These are phyloP conservation scores for Hirtodrosophila trivittata DNA, from an alignment of 2,888 invertebrate genomes.

Conservation along the genomic window DNA sequence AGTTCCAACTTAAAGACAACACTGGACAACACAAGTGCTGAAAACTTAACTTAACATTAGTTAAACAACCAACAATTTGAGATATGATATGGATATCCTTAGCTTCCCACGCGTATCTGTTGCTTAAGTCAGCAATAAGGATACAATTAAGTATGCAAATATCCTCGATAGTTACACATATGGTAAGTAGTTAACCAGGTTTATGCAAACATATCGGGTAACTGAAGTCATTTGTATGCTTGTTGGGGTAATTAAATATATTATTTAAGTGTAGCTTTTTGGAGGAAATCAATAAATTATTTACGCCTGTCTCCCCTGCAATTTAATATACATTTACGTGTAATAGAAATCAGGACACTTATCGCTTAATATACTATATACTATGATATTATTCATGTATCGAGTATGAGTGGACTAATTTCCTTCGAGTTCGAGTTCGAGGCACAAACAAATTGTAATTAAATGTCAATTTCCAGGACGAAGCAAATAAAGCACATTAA, in stretches of 20 bases:
- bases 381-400: slow-evolving; percentile 17
- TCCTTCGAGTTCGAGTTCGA: slow-evolving; percentile 19
- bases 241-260: slow-evolving; percentile 19
- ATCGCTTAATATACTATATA: slow-evolving; percentile 22
- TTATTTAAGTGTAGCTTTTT: slow-evolving; percentile 11
- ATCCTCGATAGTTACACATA: too few relatives aligned
- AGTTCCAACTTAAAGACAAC: slow-evolving; percentile 18
- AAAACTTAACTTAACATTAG: background rate
- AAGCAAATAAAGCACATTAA: slow-evolving; percentile 37
- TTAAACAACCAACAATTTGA: background rate
- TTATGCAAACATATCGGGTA: too few relatives aligned
- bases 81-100: too few relatives aligned
- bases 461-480: slow-evolving; percentile 71
- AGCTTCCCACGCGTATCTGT: too few relatives aligned
- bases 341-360: slow-evolving; percentile 49
- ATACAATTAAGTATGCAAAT: too few relatives aligned
- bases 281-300: slow-evolving; percentile 45
- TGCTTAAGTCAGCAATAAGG: too few relatives aligned
- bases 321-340: slow-evolving; percentile 68
- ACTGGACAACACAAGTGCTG: background rate
- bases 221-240: background rate
- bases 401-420: slow-evolving; percentile 41
- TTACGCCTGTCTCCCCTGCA: slow-evolving; percentile 40
- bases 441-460: slow-evolving; percentile 49
- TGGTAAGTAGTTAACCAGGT: too few relatives aligned